A percentile compares a stretch with the other conserved stretches of the same genome.
Evolutionary conservation across 2,888 invertebrate species (phyloP).

Genomic region (Lucinisca nassula): DNA sequence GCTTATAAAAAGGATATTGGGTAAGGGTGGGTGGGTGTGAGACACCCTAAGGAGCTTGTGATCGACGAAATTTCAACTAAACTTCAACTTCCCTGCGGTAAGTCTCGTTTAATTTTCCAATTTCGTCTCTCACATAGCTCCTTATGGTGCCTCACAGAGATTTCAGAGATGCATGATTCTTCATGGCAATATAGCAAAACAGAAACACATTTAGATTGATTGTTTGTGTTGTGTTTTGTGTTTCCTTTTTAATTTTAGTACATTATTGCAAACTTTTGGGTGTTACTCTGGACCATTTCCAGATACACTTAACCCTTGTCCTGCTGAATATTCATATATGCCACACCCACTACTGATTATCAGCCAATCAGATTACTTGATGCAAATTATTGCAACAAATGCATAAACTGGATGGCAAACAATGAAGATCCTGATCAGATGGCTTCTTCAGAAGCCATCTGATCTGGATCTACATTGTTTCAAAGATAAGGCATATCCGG

Average conservation of each 20-base stretch:
- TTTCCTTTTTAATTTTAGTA: neutral
- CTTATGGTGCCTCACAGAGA: conserved; percentile 51
- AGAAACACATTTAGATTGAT: neutral
- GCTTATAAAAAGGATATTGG: neutral
- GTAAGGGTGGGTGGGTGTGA: conserved; percentile 42
- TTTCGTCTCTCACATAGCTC: conserved; percentile 47
- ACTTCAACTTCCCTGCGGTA: conserved; percentile 55
- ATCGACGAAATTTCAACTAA: conserved; percentile 41
- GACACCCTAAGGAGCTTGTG: conserved; percentile 47
- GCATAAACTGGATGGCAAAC: too few relatives aligned
- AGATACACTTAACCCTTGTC: too few relatives aligned
- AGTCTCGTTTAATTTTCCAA: conserved; percentile 54
- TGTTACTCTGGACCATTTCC: neutral
- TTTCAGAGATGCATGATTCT: conserved; percentile 44
- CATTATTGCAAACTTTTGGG: neutral
- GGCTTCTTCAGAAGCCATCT: too few relatives aligned
- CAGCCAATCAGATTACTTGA: too few relatives aligned
- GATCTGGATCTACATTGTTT: too few relatives aligned
- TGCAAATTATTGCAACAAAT: too few relatives aligned
- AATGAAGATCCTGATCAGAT: too few relatives aligned
- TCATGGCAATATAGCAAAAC: neutral
- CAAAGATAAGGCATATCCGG: too few relatives aligned
- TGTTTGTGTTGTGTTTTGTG: neutral
- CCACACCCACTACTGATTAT: too few relatives aligned
- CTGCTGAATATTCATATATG: too few relatives aligned